phyloP scores from a whole-genome alignment of 2,888 invertebrate genomes.

The Steinernema carpocapsae region DNA sequence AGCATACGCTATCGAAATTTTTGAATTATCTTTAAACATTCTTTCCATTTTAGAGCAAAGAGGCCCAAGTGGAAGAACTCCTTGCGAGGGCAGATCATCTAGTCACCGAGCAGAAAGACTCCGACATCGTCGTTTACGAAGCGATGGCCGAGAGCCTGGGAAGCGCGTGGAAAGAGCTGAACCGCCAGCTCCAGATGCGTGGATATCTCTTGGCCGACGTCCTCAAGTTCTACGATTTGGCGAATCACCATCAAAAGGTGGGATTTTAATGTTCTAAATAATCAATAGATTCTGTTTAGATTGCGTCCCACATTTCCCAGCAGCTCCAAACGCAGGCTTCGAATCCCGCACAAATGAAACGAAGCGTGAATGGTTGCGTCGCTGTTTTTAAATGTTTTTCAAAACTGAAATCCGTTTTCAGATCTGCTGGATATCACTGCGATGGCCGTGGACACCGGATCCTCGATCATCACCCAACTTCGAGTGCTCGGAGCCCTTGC shows the following conservation, averaged over 20 bases:
- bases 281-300: slow-evolving; percentile 1
- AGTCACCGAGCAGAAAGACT: slow-evolving; percentile 76
- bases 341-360: background rate
- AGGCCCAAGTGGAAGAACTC: slow-evolving; percentile 85
- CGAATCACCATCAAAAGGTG: slow-evolving; percentile 71
- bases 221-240: slow-evolving; percentile 78
- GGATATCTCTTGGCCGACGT: slow-evolving; percentile 81
- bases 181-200: slow-evolving; percentile 79
- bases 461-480: slow-evolving; percentile 77
- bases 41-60: slow-evolving; percentile 78
- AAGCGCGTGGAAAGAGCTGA: slow-evolving; percentile 81
- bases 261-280: slow-evolving; percentile 16
- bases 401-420: slow-evolving; percentile 48
- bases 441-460: slow-evolving; percentile 81
- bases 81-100: slow-evolving; percentile 84
- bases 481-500: slow-evolving; percentile 79
- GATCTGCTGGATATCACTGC: slow-evolving; percentile 80
- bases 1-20: slow-evolving; percentile 23
- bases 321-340: slow-evolving; percentile 15
- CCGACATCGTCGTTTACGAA: slow-evolving; percentile 78
- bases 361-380: slow-evolving; percentile 8
- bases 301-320: slow-evolving; percentile 6
- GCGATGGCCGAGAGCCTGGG: slow-evolving; percentile 81
- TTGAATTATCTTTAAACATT: background rate
- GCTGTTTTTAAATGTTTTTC: background rate